phyloP scores from a whole-genome alignment of 2,888 invertebrate species.

The Calliphora vomitoria region DNA sequence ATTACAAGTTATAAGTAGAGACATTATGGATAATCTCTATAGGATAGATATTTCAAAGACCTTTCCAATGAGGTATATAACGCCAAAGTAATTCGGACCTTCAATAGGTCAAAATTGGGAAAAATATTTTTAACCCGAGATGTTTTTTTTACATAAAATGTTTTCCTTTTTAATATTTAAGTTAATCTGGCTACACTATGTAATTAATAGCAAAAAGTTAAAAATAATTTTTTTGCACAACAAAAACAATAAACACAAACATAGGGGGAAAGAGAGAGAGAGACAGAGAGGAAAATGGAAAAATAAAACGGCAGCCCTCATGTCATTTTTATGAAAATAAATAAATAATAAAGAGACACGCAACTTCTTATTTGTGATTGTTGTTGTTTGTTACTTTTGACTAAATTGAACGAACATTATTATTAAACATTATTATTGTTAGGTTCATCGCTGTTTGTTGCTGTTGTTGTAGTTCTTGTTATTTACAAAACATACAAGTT shows the following conservation, averaged over 20 bases:
- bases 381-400: conserved; percentile 4
- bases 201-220: neutral
- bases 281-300: neutral
- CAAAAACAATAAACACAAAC: conserved; percentile 13
- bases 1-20: too few relatives aligned
- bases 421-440: conserved; percentile 53
- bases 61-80: too few relatives aligned
- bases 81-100: too few relatives aligned
- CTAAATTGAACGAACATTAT: conserved; percentile 58
- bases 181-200: neutral
- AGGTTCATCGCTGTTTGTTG: neutral
- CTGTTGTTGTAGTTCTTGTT: conserved; percentile 36
- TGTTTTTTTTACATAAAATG: too few relatives aligned
- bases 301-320: conserved; percentile 25
- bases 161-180: neutral
- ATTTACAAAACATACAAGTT: conserved; percentile 40
- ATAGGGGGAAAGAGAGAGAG: neutral
- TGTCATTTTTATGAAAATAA: conserved; percentile 41
- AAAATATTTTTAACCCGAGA: too few relatives aligned
- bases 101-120: too few relatives aligned
- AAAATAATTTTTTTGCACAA: conserved; percentile 12
- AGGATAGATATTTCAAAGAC: too few relatives aligned
- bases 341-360: conserved; percentile 45
- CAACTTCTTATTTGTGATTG: conserved; percentile 21
- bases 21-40: too few relatives aligned